Percentiles rank a stretch among this genome's conserved stretches.
phyloP scores from a whole-genome alignment of 1,140 invertebrate species.

The Rhagoletis zephyria region DNA sequence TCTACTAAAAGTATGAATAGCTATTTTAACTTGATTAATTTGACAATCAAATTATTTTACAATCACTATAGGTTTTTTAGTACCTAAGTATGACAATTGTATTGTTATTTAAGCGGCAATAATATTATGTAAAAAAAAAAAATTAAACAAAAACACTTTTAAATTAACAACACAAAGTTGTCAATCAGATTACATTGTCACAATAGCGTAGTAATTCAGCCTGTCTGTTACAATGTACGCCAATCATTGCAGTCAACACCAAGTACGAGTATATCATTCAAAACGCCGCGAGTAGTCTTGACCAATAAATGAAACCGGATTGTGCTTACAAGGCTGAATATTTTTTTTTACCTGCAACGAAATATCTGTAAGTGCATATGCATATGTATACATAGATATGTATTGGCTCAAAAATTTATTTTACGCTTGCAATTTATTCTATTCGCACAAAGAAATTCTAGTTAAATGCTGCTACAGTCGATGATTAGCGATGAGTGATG shows the following conservation, averaged over 20 bases:
- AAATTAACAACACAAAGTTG: neutral
- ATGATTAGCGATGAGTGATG: neutral
- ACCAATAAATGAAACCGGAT: constrained; percentile 40
- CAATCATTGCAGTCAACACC: constrained; percentile 33
- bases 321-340: constrained; percentile 15
- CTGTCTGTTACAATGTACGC: neutral
- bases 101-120: neutral
- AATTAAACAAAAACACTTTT: neutral
- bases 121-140: neutral
- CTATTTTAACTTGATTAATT: no score
- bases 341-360: neutral
- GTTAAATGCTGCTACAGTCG: neutral
- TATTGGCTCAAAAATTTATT: constrained; percentile 25
- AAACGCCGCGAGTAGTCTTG: constrained; percentile 19
- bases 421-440: neutral
- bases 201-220: neutral
- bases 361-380: neutral
- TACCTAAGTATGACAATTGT: neutral
- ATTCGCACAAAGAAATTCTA: neutral
- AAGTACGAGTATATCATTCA: constrained; percentile 36
- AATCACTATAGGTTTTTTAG: no score
- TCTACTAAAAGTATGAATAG: no score
- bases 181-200: constrained; percentile 14
- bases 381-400: neutral
- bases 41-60: no score